Base-by-base conservation (phyloP, 2,797 vertebrate genomes). In the Apogon hyalosoma region DNA sequence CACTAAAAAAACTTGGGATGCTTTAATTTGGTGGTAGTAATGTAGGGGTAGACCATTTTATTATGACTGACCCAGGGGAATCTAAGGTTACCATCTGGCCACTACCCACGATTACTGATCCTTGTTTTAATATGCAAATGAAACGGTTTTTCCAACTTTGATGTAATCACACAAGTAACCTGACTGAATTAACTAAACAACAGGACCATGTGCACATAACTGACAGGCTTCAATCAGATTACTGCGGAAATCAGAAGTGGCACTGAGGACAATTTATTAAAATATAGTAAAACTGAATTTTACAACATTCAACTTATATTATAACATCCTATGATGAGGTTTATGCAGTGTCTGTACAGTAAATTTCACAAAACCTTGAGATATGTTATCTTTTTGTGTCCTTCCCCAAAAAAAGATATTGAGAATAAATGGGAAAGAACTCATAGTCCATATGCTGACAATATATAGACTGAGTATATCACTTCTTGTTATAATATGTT, bases 81-180 rank as follows among this genome's bases (percentile, higher is more conserved):
- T 92, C 82, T 89, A 66, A 90, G 87, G 88, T 93, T 87, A 87
- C 92, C 92, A 92, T 91, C 91, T 93, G 91, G 87, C 85, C 82
- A 80, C 77, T 90, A 87, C 87, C 77, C 87, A 90, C 86, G 78
- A 82, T 89, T 78, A 85, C 88, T 82, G 87, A 90, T 86, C 81
- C 87, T 76, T 77, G 82, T 91, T 91, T 92, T 87, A 88, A 91
- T 87, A 92, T 92, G 90, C 83, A 92, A 91, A 91, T 92, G 49
- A 59, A 47, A 77, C 73, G 75, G 51, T 81, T 88, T 87, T 54
- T 82, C 65, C 65, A 87, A 77, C 71, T 72, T 77, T 80, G 75
- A 89, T 87, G 70, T 84, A 86, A 88, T 90, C 84, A 79, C 77
- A 86, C 79, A 84, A 75, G 79, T 81, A 83, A 85, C 79, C 69